Percentiles rank a stretch among this genome's conserved stretches.
Conservation (phyloP, 2,888 invertebrate species). For the Pheosia tremula region DNA sequence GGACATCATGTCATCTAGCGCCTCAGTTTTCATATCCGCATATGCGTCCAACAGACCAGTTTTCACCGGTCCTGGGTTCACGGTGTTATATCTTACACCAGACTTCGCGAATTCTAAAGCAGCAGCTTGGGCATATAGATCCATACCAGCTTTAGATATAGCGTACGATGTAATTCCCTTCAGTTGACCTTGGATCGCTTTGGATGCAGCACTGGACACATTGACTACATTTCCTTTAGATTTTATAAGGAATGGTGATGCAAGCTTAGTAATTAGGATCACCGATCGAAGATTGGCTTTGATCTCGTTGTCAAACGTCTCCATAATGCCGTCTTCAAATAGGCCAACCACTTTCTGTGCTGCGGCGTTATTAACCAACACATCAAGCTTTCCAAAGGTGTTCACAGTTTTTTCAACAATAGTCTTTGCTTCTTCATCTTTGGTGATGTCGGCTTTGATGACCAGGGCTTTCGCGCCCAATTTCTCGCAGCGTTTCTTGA, state of each 20-base stretch:
- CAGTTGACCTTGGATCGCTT: neutral
- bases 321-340: constrained; percentile 18
- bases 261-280: constrained; percentile 3
- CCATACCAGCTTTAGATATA: constrained; percentile 89
- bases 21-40: constrained; percentile 14
- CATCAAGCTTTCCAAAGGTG: constrained; percentile 38
- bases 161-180: constrained; percentile 81
- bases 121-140: constrained; percentile 88
- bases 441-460: constrained; percentile 33
- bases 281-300: constrained; percentile 12
- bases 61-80: constrained; percentile 90
- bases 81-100: constrained; percentile 87
- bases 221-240: constrained; percentile 32
- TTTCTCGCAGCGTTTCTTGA: constrained; percentile 16
- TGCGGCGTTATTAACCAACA: constrained; percentile 44
- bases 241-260: constrained; percentile 6
- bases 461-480: constrained; percentile 19
- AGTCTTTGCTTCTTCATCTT: constrained; percentile 26
- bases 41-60: constrained; percentile 55
- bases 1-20: constrained; percentile 10
- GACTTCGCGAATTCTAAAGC: constrained; percentile 86
- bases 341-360: constrained; percentile 12
- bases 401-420: constrained; percentile 38
- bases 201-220: constrained; percentile 15
- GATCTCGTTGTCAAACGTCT: constrained; percentile 27